Base-by-base conservation (phyloP, 2,113 vertebrate genomes). In the Brachionichthys hirsutus region DNA sequence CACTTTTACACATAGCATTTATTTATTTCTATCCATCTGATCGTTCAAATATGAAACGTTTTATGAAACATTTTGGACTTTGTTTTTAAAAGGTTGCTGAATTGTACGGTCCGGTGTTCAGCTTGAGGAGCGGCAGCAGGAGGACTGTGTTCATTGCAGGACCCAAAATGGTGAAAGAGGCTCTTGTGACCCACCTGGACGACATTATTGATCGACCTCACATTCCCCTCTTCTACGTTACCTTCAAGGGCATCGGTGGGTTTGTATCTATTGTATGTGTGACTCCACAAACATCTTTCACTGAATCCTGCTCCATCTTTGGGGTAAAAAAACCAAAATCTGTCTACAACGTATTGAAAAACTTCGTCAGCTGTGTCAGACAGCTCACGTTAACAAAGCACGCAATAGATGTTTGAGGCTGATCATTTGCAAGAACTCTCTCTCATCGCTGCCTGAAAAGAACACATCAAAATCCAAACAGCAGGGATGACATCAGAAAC, bases 131-230 rank as follows among this genome's bases (percentile, higher is more conserved):
- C 36, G 92, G 93, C n/a, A 20, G 2, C 1, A 0, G 46, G 0
- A 50, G 16, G 2, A 0, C 71, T 2, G 85, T 96, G 40, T 0
- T 83, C 1, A 0, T 96, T n/a, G 92, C 48, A 1, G 91, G 93
- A 15, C 75, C 91, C 40, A 83, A 79, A 38, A 74, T 93, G 88
- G 60, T 92, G 62, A 96, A 91, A 75, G 93, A 96, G 75, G 91
- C 81, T 22, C 90, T 95, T 0, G 44, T 92, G 13, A 86, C 75
- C 50, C 90, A 93, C 13, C 88, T 83, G 15, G 89, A 94, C 52
- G 78, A 20, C 70, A 92, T 95, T 48, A 0, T 77, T 0, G 85
- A 83, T 1, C 90, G 93, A 0, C 93, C 93, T 0, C 0, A 66
- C 0, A 0, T 83, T 0, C 92, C 91, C 30, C 0, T 91, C 0